Evolutionary conservation across 2,888 invertebrate species (phyloP), one percentile per base, ranked within the genome.

Genomic region (Diarsia brunnea): DNA sequence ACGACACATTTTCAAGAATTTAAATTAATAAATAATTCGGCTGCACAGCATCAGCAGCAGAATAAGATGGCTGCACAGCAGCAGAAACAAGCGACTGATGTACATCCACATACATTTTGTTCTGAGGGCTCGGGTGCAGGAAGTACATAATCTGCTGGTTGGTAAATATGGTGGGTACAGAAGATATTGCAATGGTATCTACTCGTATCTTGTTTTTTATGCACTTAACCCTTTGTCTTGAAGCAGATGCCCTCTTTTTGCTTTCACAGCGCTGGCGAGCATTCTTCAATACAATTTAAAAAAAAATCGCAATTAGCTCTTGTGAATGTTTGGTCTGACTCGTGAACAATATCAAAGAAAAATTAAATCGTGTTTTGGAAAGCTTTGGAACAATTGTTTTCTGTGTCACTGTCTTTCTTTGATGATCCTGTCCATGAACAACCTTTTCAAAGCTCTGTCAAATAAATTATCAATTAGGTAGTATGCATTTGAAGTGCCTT

Each of bases 181-280:
- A 64, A 45, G 64, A 64, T 45, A 45, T 24, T 64, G 45, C 24
- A 64, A 24, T 65, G 27, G 47, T 65, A 27, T 65, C 49, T n/a
- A n/a, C n/a, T n/a, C n/a, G n/a, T 65, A 4, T 63, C 14, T 63
- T 47, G 0, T 4, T 47, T 65, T 65, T 65, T 66, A 49, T 65
- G 21, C 49, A 8, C 27, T 47, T 47, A 27, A 66, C 4, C 66
- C 66, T 66, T 45, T 64, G 49, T 49, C 31, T 66, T 66, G 49
- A 66, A 49, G 66, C 66, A 66, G 66, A 49, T 16, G 27, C 4
- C 49, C 49, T 66, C 66, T 66, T 66, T 10, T 66, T 66, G 49
- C 66, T 66, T 7, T 66, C 66, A 66, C 47, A 66, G 49, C 66
- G 27, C 8, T 66, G 66, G 27, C 66, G 66, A 66, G 66, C 66